phyloP scores from a whole-genome alignment of 2,113 vertebrate genomes.

The Lontra canadensis region DNA sequence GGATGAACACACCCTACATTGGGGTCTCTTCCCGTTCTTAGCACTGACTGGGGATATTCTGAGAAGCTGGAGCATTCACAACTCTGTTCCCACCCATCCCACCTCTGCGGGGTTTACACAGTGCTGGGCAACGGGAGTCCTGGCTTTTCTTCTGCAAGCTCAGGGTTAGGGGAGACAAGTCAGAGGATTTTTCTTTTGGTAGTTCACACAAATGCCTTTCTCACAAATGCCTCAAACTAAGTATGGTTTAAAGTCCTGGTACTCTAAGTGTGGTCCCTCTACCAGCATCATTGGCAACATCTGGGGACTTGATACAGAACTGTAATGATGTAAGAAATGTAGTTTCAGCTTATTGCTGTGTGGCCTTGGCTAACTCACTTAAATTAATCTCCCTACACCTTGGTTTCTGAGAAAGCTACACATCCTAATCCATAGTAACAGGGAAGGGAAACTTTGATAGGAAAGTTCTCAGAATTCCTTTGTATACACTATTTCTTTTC shows the following conservation, averaged over 20 bases:
- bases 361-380: neutral
- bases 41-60: neutral
- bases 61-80: neutral
- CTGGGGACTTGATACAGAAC: neutral
- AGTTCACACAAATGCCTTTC: constrained; percentile 23
- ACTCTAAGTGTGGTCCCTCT: neutral
- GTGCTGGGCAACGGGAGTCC: neutral
- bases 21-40: neutral
- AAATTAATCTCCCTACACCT: neutral
- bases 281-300: neutral
- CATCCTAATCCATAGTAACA: neutral
- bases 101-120: neutral
- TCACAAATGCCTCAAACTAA: neutral
- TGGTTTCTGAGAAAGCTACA: neutral
- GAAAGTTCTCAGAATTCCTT: neutral
- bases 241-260: neutral
- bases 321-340: neutral
- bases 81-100: neutral
- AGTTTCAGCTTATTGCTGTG: neutral
- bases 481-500: constrained; percentile 28
- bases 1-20: fast-evolving
- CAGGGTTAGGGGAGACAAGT: neutral
- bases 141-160: neutral
- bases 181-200: constrained; percentile 10
- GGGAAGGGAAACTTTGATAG: neutral